Evolutionary conservation across 2,113 vertebrate genomes (phyloP).

Genomic region (Dasypus novemcinctus): DNA sequence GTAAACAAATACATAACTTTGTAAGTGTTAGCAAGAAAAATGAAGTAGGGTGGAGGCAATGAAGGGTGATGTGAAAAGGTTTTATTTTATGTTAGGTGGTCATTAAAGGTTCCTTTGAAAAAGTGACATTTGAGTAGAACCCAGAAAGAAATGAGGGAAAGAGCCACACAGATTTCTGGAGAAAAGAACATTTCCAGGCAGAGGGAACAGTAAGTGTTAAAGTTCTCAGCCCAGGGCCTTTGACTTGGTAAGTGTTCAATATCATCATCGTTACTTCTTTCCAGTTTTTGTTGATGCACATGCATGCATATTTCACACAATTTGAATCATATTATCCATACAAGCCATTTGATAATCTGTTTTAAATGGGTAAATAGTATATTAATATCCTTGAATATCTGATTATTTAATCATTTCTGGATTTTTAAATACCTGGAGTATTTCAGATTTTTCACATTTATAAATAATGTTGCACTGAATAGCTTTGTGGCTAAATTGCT

Average conservation of each 20-base stretch:
- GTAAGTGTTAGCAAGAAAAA: background rate
- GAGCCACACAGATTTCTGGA: background rate
- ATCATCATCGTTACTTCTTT: background rate
- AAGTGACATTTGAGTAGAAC: background rate
- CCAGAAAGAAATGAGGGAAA: background rate
- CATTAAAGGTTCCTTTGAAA: background rate
- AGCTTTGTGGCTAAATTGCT: background rate
- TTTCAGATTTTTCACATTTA: background rate
- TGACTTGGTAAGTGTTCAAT: background rate
- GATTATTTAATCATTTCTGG: background rate
- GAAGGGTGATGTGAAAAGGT: background rate
- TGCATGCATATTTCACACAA: background rate
- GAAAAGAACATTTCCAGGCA: background rate
- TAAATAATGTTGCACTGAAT: background rate
- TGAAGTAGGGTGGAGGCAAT: background rate
- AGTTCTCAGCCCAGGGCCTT: background rate
- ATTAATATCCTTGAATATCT: background rate
- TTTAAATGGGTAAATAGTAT: background rate
- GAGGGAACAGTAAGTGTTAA: background rate
- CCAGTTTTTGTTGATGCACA: background rate
- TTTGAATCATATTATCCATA: background rate
- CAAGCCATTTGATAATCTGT: slow-evolving; percentile 2
- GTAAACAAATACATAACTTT: background rate
- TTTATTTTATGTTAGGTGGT: background rate
- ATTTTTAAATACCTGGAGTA: background rate